A percentile compares a stretch with the other conserved stretches of the same genome.
Conservation (phyloP, 2,888 invertebrate genomes). For the Saturnia japonica region DNA sequence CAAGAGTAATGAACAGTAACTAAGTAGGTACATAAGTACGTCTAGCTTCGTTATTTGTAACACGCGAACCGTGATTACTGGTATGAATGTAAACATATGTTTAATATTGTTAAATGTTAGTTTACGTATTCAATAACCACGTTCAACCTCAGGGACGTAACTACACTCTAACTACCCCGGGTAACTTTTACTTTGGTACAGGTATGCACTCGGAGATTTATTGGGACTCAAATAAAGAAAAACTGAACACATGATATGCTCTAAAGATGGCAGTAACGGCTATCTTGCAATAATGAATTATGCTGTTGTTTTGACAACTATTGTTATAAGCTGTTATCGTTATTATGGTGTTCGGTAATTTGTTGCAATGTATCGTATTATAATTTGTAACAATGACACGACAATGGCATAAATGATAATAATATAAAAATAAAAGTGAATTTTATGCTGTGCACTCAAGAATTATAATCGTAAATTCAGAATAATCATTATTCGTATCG, state of each 20-base stretch:
- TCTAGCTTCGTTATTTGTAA: neutral
- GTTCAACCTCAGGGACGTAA: slow-evolving; percentile 14
- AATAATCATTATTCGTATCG: too few species aligned
- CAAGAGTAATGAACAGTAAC: neutral
- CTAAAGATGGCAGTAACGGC: too few species aligned
- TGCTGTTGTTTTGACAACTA: too few species aligned
- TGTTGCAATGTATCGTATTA: too few species aligned
- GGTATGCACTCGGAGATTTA: neutral
- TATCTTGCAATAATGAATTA: too few species aligned
- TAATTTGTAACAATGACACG: too few species aligned
- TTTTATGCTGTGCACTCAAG: too few species aligned
- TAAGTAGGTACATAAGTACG: neutral
- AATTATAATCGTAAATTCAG: too few species aligned
- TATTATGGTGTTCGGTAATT: too few species aligned
- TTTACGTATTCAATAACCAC: slow-evolving; percentile 20
- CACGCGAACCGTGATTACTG: neutral
- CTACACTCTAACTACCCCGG: slow-evolving; percentile 19
- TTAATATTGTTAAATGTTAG: slow-evolving; percentile 14
- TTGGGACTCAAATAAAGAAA: neutral
- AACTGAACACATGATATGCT: neutral
- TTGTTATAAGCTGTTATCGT: too few species aligned
- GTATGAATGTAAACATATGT: slow-evolving; percentile 14
- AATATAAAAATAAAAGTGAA: too few species aligned
- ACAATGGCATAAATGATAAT: too few species aligned
- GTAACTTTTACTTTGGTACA: slow-evolving; percentile 12